Conservation (phyloP, 2,888 invertebrate genomes). For the Zootermopsis nevadensis region DNA sequence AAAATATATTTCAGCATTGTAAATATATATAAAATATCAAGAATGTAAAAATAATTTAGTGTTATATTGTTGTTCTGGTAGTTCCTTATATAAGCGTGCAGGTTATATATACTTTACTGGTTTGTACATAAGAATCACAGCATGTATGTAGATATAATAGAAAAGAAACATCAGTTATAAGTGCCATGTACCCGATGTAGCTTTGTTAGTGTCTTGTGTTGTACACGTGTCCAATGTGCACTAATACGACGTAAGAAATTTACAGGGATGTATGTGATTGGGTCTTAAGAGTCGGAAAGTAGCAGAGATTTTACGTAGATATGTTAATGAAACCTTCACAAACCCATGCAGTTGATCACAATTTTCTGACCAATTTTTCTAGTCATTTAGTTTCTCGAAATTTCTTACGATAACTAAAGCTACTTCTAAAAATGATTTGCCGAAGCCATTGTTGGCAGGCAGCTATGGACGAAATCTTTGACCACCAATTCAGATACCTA, state of each 20-base stretch:
- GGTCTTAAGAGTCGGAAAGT: neutral
- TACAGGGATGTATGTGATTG: neutral
- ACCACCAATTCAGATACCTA: neutral
- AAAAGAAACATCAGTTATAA: constrained; percentile 16
- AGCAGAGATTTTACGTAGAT: neutral
- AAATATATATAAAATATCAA: constrained; percentile 16
- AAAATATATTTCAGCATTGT: neutral
- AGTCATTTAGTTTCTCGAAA: constrained; percentile 12
- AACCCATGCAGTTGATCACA: neutral
- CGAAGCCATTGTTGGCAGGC: neutral
- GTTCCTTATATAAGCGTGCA: constrained; percentile 14
- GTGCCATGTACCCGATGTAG: constrained; percentile 39
- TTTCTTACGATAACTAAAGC: neutral
- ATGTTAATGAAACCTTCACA: neutral
- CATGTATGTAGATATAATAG: constrained; percentile 25
- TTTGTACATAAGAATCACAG: constrained; percentile 18
- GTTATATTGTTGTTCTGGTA: constrained; percentile 11
- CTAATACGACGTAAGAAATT: neutral
- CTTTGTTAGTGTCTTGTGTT: constrained; percentile 14
- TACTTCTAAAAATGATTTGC: neutral
- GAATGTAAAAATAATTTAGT: constrained; percentile 2
- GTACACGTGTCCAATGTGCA: constrained; percentile 3
- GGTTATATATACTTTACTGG: constrained; percentile 1
- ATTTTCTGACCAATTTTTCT: neutral
- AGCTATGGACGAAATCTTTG: neutral